Base-by-base conservation (phyloP, 30 jellyfish, hydroid and myxozoan species). In the Aurelia aurita region DNA sequence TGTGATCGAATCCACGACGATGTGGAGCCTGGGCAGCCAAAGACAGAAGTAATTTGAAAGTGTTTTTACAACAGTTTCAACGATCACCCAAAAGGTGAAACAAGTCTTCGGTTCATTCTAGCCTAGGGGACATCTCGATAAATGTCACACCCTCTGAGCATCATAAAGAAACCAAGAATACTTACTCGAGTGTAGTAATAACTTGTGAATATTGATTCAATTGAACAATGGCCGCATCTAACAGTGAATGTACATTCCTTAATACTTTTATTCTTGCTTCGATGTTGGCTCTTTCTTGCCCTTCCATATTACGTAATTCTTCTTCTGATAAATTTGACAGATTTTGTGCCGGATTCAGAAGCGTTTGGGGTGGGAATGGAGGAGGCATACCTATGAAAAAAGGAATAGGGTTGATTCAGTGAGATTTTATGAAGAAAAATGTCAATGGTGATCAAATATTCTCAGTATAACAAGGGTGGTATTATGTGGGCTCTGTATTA, bases 231-330 rank as follows among this genome's bases (percentile, higher is more conserved):
- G 96, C 99, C 13, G 98, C 67, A 73, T 95, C 99, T 71, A 95
- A 78, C 39, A 95, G 58, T 11, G 99, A 65, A 60, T 95, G 99
- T 57, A 95, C 95, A 79, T 95, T 95, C n/a, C 97, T 71, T 46
- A 95, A 43, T 26, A 95, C 96, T 19, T 91, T 96, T 27, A 95
- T 32, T 26, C 99, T 80, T 32, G 99, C 97, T 86, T 95, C 99
- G 80, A 95, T 91, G 77, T 95, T 95, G 34, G 91, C 92, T n/a
- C 99, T 85, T 61, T 95, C 99, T 60, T 95, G 99, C 31, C 99
- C 99, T 77, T 95, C 99, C 99, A 95, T 95, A 39, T 46, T 83
- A 18, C 87, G 95, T 15, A 95, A 82, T 34, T 95, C 91, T 31
- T 89, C 97, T 14, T 80, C 96, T 20, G 98, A 69, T 31, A 92